Base-by-base conservation (phyloP, 2,888 invertebrate species). In the Neria commutata region DNA sequence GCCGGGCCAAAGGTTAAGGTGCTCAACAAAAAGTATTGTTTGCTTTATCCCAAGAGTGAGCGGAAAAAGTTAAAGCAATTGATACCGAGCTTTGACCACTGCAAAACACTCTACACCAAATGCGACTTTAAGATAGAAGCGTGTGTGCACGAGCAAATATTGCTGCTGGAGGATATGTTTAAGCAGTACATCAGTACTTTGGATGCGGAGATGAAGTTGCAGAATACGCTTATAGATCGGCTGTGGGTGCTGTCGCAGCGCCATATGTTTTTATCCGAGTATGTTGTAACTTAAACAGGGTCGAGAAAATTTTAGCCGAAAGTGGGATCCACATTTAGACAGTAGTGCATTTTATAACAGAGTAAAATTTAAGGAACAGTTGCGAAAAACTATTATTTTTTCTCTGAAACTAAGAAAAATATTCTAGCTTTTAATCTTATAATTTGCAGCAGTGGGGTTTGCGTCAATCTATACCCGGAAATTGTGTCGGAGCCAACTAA, bases 221-320 rank as follows among this genome's bases (percentile, higher is more conserved):
- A 77, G 23, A 69, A 65, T n/a, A 68, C 70, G n/a, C 50, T 76
- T 1, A 62, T 69, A 11, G 69, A 71, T 40, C 67, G 77, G 5
- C 25, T 79, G 2, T 78, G 78, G 79, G 56, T 71, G 16, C 46
- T 79, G 3, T 73, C 78, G 2, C 78, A 77, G 45, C 67, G 77
- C 4, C 78, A 76, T 54, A 60, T 74, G 1, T 29, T 65, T 14
- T 58, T 67, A 26, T n/a, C n/a, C n/a, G n/a, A n/a, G n/a, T n/a
- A n/a, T n/a, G n/a, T 23, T 25, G 25, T 19, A 17, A 21, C 8
- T 4, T 11, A 51, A 5, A 61, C 54, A 0, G 49, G 59, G 66
- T 68, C 53, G 45, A 37, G 40, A n/a, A n/a, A n/a, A n/a, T n/a
- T n/a, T n/a, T n/a, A n/a, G n/a, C n/a, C n/a, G n/a, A n/a, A n/a